Base-by-base conservation (phyloP, 2,888 invertebrate genomes). In the Hyposoter didymator region DNA sequence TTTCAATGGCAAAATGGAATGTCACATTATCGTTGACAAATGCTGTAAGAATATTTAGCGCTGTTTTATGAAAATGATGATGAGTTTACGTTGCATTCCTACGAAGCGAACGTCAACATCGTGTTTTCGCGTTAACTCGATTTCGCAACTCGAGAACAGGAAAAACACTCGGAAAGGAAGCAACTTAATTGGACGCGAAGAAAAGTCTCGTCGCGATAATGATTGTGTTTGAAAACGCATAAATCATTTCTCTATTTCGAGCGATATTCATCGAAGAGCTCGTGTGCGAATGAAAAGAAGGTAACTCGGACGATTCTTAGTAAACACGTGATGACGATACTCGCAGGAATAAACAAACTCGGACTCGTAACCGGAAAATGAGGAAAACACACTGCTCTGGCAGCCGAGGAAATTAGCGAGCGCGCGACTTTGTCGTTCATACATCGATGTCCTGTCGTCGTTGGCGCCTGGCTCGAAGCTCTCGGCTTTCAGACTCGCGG, bases 331-430 rank as follows among this genome's bases (percentile, higher is more conserved):
- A 28, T 28, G 28, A 59, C 59, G 59, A 59, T 59, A 22, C 10
- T 22, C 17, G 47, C 55, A 28, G 4, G 19, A 7, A 19, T 19
- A 28, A 59, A 14, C 4, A 55, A 55, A 55, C 55, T 55, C 28
- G 59, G 62, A 22, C 28, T 43, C 22, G 28, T 78, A 52, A 22
- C 67, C 10, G 35, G 67, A 55, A 43, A 52, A 52, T 7, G 5
- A 39, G 62, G 62, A 76, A 66, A 72, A 28, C 10, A 55, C 39
- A 39, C 8, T 39, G 28, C 28, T 1, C 19, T 52, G 59, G 28
- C 32, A 52, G 28, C 52, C 67, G 52, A 76, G 67, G 59, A 74
- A 76, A 76, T 67, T 49, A 76, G 35, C 76, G 66, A 10, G 66
- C 66, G 66, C 49, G 64, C 49, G 64, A 39, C 66, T 39, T 52